phyloP scores from a whole-genome alignment of 2,113 vertebrate species.

The Lepidothrix coronata region DNA sequence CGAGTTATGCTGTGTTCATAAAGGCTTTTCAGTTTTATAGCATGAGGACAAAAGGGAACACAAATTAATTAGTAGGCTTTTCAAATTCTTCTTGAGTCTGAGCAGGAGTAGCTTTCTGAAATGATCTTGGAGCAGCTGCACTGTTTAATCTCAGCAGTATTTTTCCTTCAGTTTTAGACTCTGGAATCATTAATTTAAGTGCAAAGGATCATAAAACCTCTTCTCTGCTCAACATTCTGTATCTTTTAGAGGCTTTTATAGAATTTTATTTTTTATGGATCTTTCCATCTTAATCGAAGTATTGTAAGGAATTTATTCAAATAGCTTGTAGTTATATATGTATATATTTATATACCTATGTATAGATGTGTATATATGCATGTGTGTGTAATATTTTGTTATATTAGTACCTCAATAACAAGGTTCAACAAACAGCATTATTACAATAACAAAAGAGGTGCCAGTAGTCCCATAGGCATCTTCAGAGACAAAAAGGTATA shows the following conservation, averaged over 20 bases:
- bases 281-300: not conserved
- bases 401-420: not conserved
- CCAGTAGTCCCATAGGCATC: not conserved
- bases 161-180: conserved; percentile 14
- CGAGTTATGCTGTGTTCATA: not conserved
- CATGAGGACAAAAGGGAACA: not conserved
- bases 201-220: conserved; percentile 33
- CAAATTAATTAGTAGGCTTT: not conserved
- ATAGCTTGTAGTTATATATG: not conserved
- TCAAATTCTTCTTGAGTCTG: not conserved
- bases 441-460: not conserved
- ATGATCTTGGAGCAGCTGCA: not conserved
- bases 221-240: conserved; percentile 9
- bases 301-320: not conserved
- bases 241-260: conserved; percentile 12
- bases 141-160: not conserved
- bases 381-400: not conserved
- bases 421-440: not conserved
- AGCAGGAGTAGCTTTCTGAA: not conserved
- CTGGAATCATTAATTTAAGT: conserved; percentile 44
- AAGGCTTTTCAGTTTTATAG: not conserved
- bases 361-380: not conserved
- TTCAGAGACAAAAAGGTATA: not conserved
- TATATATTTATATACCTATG: not conserved
- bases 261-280: not conserved